Evolutionary conservation across 1,140 invertebrate species (phyloP).

Genomic region (Nixonia krombeini): DNA sequence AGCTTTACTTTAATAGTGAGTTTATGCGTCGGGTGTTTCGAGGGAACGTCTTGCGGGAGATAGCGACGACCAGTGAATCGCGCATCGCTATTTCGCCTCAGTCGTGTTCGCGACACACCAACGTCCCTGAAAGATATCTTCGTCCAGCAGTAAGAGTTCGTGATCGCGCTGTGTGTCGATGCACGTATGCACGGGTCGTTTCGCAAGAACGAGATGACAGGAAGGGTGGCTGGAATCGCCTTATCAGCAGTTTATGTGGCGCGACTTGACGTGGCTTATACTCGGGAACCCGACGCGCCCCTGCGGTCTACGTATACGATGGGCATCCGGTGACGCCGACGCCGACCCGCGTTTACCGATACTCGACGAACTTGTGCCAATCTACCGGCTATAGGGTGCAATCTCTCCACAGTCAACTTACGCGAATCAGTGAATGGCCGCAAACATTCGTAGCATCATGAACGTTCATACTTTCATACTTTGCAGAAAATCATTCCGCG

Average conservation of each 20-base stretch:
- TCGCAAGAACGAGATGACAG: conserved; percentile 12
- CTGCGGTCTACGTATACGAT: conserved; percentile 25
- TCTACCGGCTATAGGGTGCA: no score
- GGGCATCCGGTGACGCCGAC: conserved; percentile 10
- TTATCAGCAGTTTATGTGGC: conserved; percentile 51
- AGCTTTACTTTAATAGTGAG: conserved; percentile 27
- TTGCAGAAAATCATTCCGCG: no score
- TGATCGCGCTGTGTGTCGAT: neutral
- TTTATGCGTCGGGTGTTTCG: conserved; percentile 21
- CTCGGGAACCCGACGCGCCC: conserved; percentile 34
- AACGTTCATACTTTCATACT: no score
- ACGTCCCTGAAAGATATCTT: conserved; percentile 12
- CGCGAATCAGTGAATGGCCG: no score
- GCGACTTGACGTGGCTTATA: conserved; percentile 26
- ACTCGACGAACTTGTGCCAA: neutral
- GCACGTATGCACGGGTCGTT: neutral
- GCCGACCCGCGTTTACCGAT: conserved; percentile 2
- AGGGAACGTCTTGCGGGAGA: conserved; percentile 13
- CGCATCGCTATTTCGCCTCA: conserved; percentile 12
- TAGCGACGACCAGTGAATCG: conserved; percentile 21
- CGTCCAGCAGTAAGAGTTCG: neutral
- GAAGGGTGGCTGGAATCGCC: conserved; percentile 23
- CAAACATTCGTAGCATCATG: no score
- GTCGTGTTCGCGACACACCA: neutral
- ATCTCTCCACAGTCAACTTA: no score